These are phyloP conservation scores for Myrmecobius fasciatus DNA, from an alignment of 2,113 vertebrate species.

Conservation along the genomic window DNA sequence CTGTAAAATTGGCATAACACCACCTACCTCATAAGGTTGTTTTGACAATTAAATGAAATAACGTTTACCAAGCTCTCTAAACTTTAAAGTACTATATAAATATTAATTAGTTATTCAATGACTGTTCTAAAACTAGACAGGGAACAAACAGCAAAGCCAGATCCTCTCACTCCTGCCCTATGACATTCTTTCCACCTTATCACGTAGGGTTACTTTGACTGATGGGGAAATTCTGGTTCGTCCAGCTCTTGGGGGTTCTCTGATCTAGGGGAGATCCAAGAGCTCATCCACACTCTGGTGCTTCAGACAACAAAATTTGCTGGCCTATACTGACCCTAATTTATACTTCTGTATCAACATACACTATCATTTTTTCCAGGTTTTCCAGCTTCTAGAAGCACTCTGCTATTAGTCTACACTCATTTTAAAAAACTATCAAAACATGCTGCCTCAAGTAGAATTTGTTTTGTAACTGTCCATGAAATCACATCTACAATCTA, in stretches of 20 bases:
- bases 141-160: background rate
- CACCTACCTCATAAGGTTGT: background rate
- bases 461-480: background rate
- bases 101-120: background rate
- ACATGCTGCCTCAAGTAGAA: background rate
- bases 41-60: background rate
- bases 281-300: background rate
- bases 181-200: background rate
- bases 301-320: background rate
- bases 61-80: background rate
- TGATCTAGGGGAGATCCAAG: background rate
- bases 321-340: background rate
- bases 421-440: background rate
- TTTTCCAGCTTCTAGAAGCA: background rate
- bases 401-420: background rate
- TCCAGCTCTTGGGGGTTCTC: background rate
- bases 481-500: background rate
- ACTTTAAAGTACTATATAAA: background rate
- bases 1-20: background rate
- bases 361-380: background rate
- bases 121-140: background rate
- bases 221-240: too few relatives aligned
- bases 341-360: background rate
- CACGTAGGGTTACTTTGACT: background rate
- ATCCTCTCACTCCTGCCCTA: background rate